Conservation (phyloP, 2,797 vertebrate genomes). For the Anolis apletophallus region DNA sequence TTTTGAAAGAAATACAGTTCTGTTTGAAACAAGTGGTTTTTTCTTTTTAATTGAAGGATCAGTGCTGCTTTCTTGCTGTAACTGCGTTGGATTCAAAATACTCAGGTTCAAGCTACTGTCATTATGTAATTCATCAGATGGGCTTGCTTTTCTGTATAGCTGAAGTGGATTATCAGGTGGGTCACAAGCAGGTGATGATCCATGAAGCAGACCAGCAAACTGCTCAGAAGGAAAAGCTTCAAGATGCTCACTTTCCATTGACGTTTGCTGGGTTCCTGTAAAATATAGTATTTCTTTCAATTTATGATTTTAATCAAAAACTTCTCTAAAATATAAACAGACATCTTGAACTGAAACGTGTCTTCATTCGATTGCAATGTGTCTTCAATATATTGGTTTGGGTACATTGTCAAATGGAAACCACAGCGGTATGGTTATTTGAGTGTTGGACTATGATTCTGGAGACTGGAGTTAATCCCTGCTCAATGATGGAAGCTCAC, state of each 20-base stretch:
- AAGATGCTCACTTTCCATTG: constrained; percentile 81
- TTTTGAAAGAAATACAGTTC: constrained; percentile 93
- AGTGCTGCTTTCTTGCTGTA: constrained; percentile 72
- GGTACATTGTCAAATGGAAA: too few species aligned
- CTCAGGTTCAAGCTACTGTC: constrained; percentile 73
- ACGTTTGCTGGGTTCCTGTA: constrained; percentile 77
- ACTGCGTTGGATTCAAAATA: constrained; percentile 75
- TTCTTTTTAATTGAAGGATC: constrained; percentile 77
- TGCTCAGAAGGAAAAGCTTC: constrained; percentile 89
- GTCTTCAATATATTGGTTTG: too few species aligned
- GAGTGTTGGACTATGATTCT: too few species aligned
- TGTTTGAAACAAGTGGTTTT: constrained; percentile 92
- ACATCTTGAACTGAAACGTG: background rate
- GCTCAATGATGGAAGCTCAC: too few species aligned
- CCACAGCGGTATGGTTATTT: too few species aligned
- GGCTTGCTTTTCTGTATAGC: constrained; percentile 85
- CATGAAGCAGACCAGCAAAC: constrained; percentile 94
- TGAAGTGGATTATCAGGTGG: constrained; percentile 93
- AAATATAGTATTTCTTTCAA: constrained; percentile 45
- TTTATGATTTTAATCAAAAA: constrained; percentile 33
- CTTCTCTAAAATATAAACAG: background rate
- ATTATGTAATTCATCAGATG: constrained; percentile 72
- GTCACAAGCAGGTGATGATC: constrained; percentile 93
- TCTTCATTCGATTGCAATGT: background rate
- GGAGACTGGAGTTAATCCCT: too few species aligned